Base-by-base conservation (phyloP, 1,140 invertebrate genomes). In the Planococcus citri region DNA sequence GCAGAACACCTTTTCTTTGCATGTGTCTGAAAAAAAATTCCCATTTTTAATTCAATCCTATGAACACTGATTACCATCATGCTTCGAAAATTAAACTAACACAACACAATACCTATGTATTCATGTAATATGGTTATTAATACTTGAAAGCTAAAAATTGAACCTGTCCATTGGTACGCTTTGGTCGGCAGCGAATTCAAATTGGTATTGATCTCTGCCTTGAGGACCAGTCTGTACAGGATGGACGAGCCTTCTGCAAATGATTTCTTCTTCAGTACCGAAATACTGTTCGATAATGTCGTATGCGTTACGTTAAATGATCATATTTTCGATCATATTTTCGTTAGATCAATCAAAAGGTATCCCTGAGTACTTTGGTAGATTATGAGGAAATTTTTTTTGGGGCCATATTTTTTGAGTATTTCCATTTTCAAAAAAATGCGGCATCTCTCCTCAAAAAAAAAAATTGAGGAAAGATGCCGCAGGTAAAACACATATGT, bases 261-360 rank as follows among this genome's bases (percentile, higher is more conserved):
- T 84, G 76, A 93, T 91, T 74, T 97, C 95, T 78, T 94, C 90
- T 76, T 96, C 92, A 2, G 87, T 86, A 10, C 90, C 87, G 79
- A 98, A 98, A 80, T 91, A 97, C 78, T 89, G 90, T 78, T 98
- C 94, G 74, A 98, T 97, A 71, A 98, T 93, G 76, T 95, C 90
- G 77, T 95, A 95, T 21, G 94, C 91, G 78, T 96, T 94, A 77
- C 96, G 88, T 80, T 98, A 98, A 71, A 98, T 94, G 68, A 97
- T 92, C 76, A 91, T 86, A 76, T 98, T 98, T 78, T 95, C 92
- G 78, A 97, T 92, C 76, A 91, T 86, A 76, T 98, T 98, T 78
- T 95, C 92, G 78, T 98, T 95, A 14, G 92, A 93, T 80, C 98
- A 37, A 37, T 8, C 14, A 37, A 37, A 37, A 37, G 14, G 14